These are phyloP conservation scores for Glaucidium brasilianum DNA, from an alignment of 2,113 vertebrate genomes.

Conservation along the genomic window DNA sequence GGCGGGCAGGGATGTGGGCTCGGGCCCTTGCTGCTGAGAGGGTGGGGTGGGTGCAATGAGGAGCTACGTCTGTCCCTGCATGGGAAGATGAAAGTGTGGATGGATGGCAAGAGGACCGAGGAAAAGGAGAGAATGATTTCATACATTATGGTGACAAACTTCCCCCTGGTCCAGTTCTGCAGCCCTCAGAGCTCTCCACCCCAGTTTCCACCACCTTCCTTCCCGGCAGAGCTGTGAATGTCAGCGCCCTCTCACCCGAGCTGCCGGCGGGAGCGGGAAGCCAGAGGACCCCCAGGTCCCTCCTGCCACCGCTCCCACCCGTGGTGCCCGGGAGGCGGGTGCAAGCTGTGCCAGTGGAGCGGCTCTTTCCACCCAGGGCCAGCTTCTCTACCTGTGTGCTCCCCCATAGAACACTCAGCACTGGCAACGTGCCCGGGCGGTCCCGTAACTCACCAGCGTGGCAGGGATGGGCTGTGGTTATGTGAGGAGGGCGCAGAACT, in stretches of 20 bases:
- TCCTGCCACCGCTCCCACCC: background rate
- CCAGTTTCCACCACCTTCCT: background rate
- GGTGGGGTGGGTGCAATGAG: background rate
- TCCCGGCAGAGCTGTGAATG: background rate
- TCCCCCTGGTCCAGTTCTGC: accelerated
- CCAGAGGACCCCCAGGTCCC: background rate
- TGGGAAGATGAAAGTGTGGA: background rate
- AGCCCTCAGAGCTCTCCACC: background rate
- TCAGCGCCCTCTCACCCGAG: background rate
- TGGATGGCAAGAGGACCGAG: background rate
- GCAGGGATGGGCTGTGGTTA: background rate
- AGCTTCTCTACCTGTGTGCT: background rate
- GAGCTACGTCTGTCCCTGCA: background rate
- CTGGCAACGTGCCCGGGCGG: accelerated
- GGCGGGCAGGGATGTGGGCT: accelerated
- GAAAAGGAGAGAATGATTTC: background rate
- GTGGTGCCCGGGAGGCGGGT: accelerated
- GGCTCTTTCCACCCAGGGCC: background rate
- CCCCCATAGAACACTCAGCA: background rate
- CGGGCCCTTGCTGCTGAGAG: background rate
- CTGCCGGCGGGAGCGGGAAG: accelerated
- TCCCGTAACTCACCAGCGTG: accelerated
- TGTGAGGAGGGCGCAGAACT: background rate
- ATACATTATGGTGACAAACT: accelerated
- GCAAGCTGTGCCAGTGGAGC: background rate